Percentiles rank a stretch among this genome's conserved stretches.
Evolutionary conservation across 2,797 vertebrate species (phyloP).

Genomic region (Melopsittacus undulatus): DNA sequence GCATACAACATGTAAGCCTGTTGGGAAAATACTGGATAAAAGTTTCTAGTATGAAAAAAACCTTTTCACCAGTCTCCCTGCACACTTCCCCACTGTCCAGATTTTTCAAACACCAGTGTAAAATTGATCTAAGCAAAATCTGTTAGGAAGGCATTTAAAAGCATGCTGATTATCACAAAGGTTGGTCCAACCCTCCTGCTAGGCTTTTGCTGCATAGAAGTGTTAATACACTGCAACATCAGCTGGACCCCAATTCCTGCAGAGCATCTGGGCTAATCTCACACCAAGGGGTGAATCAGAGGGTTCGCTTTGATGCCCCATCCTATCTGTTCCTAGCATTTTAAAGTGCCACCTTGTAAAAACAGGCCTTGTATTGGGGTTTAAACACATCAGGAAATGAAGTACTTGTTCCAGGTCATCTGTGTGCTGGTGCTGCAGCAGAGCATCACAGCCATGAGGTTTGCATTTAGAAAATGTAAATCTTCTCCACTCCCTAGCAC

Average conservation of each 20-base stretch:
- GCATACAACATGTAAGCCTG: neutral
- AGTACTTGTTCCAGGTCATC: neutral
- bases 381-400: neutral
- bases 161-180: neutral
- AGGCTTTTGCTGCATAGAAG: neutral
- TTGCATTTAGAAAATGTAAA: neutral
- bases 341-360: neutral
- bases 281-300: neutral
- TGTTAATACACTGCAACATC: neutral
- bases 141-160: neutral
- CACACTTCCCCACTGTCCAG: neutral
- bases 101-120: neutral
- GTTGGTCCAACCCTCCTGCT: neutral
- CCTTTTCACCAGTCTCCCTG: neutral
- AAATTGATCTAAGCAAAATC: constrained; percentile 13
- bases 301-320: neutral
- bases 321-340: neutral
- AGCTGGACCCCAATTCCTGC: neutral
- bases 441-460: neutral
- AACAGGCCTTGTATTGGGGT: neutral
- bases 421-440: neutral
- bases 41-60: neutral
- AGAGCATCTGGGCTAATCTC: neutral
- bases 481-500: neutral
- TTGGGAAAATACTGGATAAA: neutral